Percentiles rank a stretch among this genome's conserved stretches.
Evolutionary conservation across 1,140 invertebrate genomes (phyloP).

Genomic region (Oncopodura yosiiana): DNA sequence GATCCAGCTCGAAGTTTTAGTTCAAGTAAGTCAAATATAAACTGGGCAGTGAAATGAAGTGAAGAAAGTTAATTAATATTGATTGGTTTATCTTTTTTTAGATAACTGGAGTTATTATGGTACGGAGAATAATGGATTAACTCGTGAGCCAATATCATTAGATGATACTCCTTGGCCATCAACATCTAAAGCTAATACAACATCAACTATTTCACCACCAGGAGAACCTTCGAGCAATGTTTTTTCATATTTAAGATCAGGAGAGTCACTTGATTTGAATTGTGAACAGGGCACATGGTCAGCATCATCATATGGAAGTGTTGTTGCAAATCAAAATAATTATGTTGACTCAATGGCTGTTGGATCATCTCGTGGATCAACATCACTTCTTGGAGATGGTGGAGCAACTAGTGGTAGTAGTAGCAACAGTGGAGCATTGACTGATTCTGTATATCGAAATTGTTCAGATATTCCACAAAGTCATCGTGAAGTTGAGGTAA

Average conservation of each 20-base stretch:
- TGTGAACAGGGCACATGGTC: too few relatives aligned
- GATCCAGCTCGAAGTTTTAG: constrained; percentile 9
- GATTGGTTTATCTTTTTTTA: background rate
- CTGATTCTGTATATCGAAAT: background rate
- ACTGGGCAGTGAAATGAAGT: background rate
- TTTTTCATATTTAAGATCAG: too few relatives aligned
- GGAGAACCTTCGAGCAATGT: too few relatives aligned
- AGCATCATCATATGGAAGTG: constrained; percentile 1
- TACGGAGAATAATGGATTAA: background rate
- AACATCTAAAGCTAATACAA: background rate
- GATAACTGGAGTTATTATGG: background rate
- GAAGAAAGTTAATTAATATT: background rate
- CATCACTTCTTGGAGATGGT: background rate
- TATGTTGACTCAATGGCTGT: constrained; percentile 8
- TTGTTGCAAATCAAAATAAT: background rate
- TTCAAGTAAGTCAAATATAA: background rate
- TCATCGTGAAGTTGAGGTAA: constrained; percentile 35
- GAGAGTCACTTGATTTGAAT: too few relatives aligned
- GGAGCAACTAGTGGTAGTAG: background rate
- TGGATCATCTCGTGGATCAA: constrained; percentile 4
- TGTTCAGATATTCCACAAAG: constrained; percentile 4
- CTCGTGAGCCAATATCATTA: background rate
- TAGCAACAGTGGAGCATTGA: background rate
- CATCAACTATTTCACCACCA: too few relatives aligned
- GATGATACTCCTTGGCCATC: background rate